Percentiles rank a stretch among this genome's conserved stretches.
Evolutionary conservation across 2,888 invertebrate species (phyloP).

Genomic region (Melinaea marsaeus): DNA sequence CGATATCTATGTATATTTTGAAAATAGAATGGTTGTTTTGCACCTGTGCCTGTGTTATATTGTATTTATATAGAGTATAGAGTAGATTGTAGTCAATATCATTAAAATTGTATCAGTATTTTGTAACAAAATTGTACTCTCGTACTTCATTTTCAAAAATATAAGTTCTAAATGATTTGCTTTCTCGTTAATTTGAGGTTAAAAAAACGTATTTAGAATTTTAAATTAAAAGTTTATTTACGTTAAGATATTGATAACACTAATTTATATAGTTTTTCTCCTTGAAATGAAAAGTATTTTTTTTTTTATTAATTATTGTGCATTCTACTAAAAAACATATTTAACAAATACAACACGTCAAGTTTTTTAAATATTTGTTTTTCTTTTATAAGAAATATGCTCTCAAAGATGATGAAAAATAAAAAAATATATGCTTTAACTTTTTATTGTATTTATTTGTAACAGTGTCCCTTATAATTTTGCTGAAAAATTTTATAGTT

Average conservation of each 20-base stretch:
- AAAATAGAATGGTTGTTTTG: too few species aligned
- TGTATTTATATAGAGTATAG: too few species aligned
- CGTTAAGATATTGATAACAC: not conserved
- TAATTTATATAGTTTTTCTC: not conserved
- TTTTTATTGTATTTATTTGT: not conserved
- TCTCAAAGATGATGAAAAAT: not conserved
- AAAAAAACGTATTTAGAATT: too few species aligned
- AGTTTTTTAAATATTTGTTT: not conserved
- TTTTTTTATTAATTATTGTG: not conserved
- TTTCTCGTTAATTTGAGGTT: too few species aligned
- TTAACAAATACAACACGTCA: not conserved
- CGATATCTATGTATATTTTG: too few species aligned
- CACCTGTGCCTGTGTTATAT: too few species aligned
- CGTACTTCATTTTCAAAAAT: too few species aligned
- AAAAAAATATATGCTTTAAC: not conserved
- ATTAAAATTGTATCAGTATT: too few species aligned
- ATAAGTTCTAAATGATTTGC: too few species aligned
- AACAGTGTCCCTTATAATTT: not conserved
- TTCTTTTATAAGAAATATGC: not conserved
- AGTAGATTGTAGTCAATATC: too few species aligned
- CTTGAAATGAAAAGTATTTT: not conserved
- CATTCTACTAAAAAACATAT: not conserved
- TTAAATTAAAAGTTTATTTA: too few species aligned
- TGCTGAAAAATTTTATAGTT: not conserved
- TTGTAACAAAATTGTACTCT: too few species aligned